Evolutionary conservation across 2,797 vertebrate species (phyloP).

Genomic region (Alosa sapidissima): DNA sequence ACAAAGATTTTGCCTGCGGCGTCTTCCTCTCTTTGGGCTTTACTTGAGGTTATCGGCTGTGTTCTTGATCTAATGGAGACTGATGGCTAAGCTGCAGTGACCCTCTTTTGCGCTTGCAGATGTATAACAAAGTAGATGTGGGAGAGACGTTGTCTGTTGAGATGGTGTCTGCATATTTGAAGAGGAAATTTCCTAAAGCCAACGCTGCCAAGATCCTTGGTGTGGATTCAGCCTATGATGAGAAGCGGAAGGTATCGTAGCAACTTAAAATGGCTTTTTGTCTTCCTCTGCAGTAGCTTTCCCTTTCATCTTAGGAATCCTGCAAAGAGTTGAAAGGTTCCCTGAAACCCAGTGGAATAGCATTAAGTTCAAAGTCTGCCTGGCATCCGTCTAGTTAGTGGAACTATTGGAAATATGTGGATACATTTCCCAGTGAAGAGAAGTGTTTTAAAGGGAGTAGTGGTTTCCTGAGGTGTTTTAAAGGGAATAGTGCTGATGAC

Average conservation of each 20-base stretch:
- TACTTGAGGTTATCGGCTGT: not conserved
- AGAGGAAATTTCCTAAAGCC: constrained; percentile 81
- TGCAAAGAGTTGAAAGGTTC: not conserved
- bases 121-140: constrained; percentile 79
- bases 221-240: constrained; percentile 80
- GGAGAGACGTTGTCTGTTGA: constrained; percentile 76
- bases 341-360: not conserved
- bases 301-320: not conserved
- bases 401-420: not conserved
- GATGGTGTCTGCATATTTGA: constrained; percentile 76
- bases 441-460: not conserved
- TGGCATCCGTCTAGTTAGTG: not conserved
- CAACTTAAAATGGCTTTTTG: not conserved
- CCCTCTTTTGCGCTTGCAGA: constrained; percentile 70
- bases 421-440: not conserved
- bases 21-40: constrained; percentile 36
- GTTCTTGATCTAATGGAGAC: constrained; percentile 16
- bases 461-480: not conserved
- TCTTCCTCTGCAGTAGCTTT: not conserved
- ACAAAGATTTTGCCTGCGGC: constrained; percentile 46
- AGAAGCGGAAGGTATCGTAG: constrained; percentile 79
- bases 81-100: constrained; percentile 53
- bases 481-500: not conserved
- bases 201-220: constrained; percentile 79
- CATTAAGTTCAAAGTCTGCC: not conserved